A percentile compares a stretch with the other conserved stretches of the same genome.
phyloP scores from a whole-genome alignment of 2,113 vertebrate species.

The Gavialis gangeticus region DNA sequence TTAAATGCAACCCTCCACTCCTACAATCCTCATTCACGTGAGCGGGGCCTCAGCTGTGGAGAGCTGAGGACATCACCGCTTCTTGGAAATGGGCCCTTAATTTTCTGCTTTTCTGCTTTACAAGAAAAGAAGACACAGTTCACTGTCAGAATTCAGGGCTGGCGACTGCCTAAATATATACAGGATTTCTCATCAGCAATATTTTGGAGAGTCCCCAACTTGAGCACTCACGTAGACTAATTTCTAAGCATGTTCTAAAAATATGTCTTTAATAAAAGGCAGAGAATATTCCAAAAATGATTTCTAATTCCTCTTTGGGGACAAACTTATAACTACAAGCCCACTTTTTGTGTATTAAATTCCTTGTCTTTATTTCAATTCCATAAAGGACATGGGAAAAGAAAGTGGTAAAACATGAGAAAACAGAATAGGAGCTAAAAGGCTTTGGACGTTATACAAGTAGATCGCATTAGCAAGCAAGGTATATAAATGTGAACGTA shows the following conservation, averaged over 20 bases:
- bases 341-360: conserved; percentile 44
- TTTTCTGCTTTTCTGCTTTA: conserved; percentile 24
- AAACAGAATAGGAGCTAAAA: conserved; percentile 9
- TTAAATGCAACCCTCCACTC: neutral
- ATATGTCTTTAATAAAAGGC: conserved; percentile 70
- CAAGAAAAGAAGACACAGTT: neutral
- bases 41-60: rapidly evolving
- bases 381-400: too few species aligned
- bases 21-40: neutral
- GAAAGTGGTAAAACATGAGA: conserved; percentile 16
- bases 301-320: conserved; percentile 39
- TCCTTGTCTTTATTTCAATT: neutral
- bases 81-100: neutral
- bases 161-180: rapidly evolving
- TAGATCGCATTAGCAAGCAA: neutral
- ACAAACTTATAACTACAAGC: conserved; percentile 44
- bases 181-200: neutral
- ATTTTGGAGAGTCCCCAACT: conserved; percentile 29
- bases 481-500: neutral
- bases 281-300: conserved; percentile 38
- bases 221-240: neutral
- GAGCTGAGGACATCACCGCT: neutral
- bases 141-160: neutral
- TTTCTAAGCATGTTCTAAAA: conserved; percentile 47
- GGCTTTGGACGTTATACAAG: neutral